Conservation (phyloP, 2,113 vertebrate genomes). For the Anseranas semipalmata region DNA sequence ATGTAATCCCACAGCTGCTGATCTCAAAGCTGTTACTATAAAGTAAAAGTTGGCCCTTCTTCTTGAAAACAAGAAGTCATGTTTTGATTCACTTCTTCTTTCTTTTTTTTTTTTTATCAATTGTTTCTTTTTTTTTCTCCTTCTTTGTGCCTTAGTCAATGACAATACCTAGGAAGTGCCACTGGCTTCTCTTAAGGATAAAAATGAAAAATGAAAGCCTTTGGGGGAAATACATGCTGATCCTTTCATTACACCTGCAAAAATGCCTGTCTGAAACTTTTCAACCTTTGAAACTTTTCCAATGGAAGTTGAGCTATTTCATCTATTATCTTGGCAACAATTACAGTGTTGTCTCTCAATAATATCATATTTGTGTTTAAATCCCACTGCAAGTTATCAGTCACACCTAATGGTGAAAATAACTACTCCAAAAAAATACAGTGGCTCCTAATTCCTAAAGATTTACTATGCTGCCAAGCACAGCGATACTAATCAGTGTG, state of each 20-base stretch:
- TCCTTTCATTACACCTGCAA: slow-evolving; percentile 71
- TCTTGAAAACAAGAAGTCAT: slow-evolving; percentile 78
- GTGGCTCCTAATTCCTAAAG: slow-evolving; percentile 45
- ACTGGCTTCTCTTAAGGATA: slow-evolving; percentile 71
- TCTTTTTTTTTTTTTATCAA: slow-evolving; percentile 52
- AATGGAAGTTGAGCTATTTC: slow-evolving; percentile 61
- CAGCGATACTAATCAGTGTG: slow-evolving; percentile 57
- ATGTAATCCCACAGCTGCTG: slow-evolving; percentile 81
- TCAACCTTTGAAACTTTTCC: slow-evolving; percentile 72
- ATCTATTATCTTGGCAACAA: slow-evolving; percentile 62
- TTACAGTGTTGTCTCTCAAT: slow-evolving; percentile 43
- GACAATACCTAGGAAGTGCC: slow-evolving; percentile 70
- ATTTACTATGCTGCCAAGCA: slow-evolving; percentile 60
- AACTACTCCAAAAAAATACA: slow-evolving; percentile 51
- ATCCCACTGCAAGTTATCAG: slow-evolving; percentile 43
- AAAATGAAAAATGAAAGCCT: slow-evolving; percentile 70
- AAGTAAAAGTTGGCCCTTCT: slow-evolving; percentile 83
- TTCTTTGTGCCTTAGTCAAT: slow-evolving; percentile 67
- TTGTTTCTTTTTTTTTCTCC: slow-evolving; percentile 66
- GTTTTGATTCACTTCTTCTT: slow-evolving; percentile 75
- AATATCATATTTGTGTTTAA: slow-evolving; percentile 45
- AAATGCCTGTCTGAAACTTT: slow-evolving; percentile 69
- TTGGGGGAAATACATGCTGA: slow-evolving; percentile 69
- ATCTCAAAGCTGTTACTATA: slow-evolving; percentile 84
- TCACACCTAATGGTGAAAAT: slow-evolving; percentile 23